Evolutionary conservation across 2,888 invertebrate species (phyloP).

Genomic region (Camponotus fellah): DNA sequence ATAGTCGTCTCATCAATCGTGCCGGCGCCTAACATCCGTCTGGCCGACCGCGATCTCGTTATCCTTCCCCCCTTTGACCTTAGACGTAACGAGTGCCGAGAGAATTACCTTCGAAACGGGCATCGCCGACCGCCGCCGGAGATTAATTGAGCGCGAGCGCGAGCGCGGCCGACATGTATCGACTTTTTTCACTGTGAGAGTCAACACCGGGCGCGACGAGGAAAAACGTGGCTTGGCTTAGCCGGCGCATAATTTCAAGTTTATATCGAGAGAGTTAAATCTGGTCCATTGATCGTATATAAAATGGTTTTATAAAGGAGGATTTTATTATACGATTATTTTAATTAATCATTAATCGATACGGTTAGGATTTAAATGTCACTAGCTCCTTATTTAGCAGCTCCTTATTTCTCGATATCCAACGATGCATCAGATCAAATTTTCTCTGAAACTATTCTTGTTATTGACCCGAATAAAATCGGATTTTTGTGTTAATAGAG

Average conservation of each 20-base stretch:
- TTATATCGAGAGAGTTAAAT: conserved; percentile 5
- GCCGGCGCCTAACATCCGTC: conserved; percentile 51
- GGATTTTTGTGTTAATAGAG: background rate
- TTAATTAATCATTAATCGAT: background rate
- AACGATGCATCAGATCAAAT: background rate
- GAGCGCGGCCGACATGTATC: conserved; percentile 44
- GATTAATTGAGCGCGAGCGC: conserved; percentile 64
- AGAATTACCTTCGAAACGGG: conserved; percentile 58
- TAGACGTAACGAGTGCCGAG: conserved; percentile 55
- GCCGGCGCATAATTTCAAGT: conserved; percentile 32
- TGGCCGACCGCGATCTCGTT: conserved; percentile 51
- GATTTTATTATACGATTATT: background rate
- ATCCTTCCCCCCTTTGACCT: conserved; percentile 68
- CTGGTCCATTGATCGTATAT: background rate
- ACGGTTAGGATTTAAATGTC: background rate
- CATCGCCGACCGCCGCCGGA: conserved; percentile 9
- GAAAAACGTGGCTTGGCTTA: conserved; percentile 15
- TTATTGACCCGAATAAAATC: background rate
- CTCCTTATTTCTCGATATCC: background rate
- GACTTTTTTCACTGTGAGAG: conserved; percentile 44
- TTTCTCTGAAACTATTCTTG: background rate
- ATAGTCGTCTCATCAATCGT: conserved; percentile 77
- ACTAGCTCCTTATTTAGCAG: background rate
- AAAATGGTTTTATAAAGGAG: background rate
- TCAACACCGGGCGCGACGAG: conserved; percentile 4